Base-by-base conservation (phyloP, 1,140 invertebrate species). In the Amyelois transitella region DNA sequence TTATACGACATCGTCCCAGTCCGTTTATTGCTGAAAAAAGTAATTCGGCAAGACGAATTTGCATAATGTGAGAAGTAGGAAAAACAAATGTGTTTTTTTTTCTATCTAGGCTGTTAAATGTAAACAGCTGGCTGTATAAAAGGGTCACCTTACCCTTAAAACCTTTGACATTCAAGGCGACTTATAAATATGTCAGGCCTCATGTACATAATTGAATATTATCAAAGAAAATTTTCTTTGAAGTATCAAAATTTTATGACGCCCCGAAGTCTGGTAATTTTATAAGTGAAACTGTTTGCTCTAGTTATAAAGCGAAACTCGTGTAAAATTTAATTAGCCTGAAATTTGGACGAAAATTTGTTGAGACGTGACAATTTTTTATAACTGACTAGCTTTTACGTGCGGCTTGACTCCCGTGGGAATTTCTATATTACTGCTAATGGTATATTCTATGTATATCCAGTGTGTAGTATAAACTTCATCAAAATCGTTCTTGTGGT, bases 21-120 rank as follows among this genome's bases (percentile, higher is more conserved):
- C 72, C 72, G 69, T 84, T 84, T 84, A 80, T 84, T 75, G 75
- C 77, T 71, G 72, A 77, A 83, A 79, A 80, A 81, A 78, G 75
- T 81, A 77, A 80, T 80, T 84, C 69, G 51, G 62, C 60, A 69
- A 66, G 63, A 75, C 73, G 70, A 71, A 84, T 84, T 70, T 81
- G 77, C 78, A 84, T 84, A 84, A 84, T 80, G 78, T 68, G 66
- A 65, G 54, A 57, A 73, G 62, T 68, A 67, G 64, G 63, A 65
- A 76, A 80, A 72, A 75, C 72, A 77, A 81, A 44, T 70, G 60
- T 54, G 71, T 69, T 72, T 59, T 50, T 60, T 62, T 57, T 50
- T 60, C 62, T 69, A 55, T 56, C 55, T 48, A 54, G 49, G n/a
- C 43, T 51, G 49, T 55, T 51, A 65, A 66, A 64, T 72, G 62